Base-by-base conservation (phyloP, 1,140 invertebrate species). In the Lasioglossum albipes region DNA sequence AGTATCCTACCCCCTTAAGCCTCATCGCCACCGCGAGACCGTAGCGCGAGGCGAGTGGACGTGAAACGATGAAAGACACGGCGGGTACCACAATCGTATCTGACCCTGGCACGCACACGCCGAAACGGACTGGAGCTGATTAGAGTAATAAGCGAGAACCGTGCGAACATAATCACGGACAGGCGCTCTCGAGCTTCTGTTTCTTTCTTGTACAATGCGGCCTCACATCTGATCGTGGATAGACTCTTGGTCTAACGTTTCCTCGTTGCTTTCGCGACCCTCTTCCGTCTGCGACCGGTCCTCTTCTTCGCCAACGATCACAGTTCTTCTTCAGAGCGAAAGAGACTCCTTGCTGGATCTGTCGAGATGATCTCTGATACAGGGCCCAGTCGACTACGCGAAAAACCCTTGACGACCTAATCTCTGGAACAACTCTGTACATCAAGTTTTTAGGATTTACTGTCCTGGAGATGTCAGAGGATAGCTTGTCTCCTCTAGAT, bases 131-230 rank as follows among this genome's bases (percentile, higher is more conserved):
- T 59, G 36, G 76, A 74, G 70, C 71, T 74, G 71, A 79, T 79
- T 74, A 66, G 62, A 59, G 49, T 74, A 79, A 85, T 67, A 73
- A 81, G 31, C 13, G 72, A 73, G 64, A 69, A 62, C 7, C 20
- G 16, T 59, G 27, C 70, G 59, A 59, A 69, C 6, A 61, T 10
- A 54, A 18, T 57, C 69, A 64, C 67, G 64, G 20, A 71, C 36
- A 79, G 10, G 45, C 61, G 68, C 70, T 79, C 70, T 64, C 36
- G 75, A 73, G 61, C 49, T 79, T 79, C 62, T 66, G 36, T 79
- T 79, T 73, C n/a, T 54, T 73, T 79, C 70, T 74, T 64, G 62
- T 66, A 73, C 45, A 49, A 79, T 27, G 52, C 36, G 70, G 57
- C 41, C 69, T 10, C 41, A 20, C 7, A 66, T 79, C 71, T 12